A percentile compares a stretch with the other conserved stretches of the same genome.
phyloP scores from a whole-genome alignment of 2,113 vertebrate species.

The Albula goreensis region DNA sequence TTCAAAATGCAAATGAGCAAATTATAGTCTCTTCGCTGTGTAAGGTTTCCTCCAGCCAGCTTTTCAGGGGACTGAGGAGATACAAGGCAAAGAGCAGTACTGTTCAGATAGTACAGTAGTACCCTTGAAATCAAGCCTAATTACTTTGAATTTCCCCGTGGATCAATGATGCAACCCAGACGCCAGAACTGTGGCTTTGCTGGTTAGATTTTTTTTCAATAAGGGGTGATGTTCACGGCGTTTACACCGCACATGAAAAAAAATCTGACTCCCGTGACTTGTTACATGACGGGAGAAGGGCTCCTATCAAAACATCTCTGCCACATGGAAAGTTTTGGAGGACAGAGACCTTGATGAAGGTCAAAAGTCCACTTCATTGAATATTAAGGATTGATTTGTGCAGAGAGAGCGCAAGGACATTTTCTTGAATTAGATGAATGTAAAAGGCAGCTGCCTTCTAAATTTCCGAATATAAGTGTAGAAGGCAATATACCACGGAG shows the following conservation, averaged over 20 bases:
- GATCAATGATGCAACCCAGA: neutral
- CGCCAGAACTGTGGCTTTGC: neutral
- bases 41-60: neutral
- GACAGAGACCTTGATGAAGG: slow-evolving; percentile 64
- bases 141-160: neutral
- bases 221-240: neutral
- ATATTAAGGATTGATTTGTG: slow-evolving; percentile 74
- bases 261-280: neutral
- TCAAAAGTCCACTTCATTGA: slow-evolving; percentile 46
- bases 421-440: slow-evolving; percentile 31
- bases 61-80: neutral
- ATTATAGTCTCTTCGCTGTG: neutral
- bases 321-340: slow-evolving; percentile 42
- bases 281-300: neutral
- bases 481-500: neutral
- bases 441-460: slow-evolving; percentile 57
- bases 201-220: neutral
- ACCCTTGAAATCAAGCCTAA: slow-evolving; percentile 12
- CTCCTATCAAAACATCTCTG: slow-evolving; percentile 9
- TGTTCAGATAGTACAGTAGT: neutral
- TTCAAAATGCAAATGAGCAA: slow-evolving; percentile 11
- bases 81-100: neutral
- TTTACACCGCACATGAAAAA: neutral
- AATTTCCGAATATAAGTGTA: too few relatives aligned
- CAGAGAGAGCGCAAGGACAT: slow-evolving; percentile 60